Conservation (phyloP, 1,140 invertebrate genomes). For the Trinorchestia longiramus region DNA sequence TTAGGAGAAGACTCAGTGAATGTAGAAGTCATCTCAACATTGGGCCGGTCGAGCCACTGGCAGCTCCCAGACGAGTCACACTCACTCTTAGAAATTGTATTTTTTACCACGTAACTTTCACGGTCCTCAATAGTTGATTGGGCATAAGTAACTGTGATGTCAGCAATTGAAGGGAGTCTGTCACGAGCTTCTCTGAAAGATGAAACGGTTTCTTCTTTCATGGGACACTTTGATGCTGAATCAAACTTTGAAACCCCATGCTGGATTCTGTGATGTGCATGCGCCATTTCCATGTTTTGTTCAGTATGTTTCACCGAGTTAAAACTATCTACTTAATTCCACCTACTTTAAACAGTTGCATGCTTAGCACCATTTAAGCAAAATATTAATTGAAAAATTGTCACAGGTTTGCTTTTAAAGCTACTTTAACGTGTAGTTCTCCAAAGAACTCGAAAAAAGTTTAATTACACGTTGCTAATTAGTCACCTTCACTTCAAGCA, state of each 20-base stretch:
- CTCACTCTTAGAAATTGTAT: background rate
- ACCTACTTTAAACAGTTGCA: background rate
- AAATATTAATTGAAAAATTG: background rate
- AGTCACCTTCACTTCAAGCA: background rate
- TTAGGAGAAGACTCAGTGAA: background rate
- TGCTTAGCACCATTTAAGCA: background rate
- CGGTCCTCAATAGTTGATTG: background rate
- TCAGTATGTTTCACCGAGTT: background rate
- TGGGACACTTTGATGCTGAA: background rate
- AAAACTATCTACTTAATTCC: background rate
- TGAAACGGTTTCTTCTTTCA: background rate
- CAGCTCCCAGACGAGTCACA: background rate
- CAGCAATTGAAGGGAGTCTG: conserved; percentile 13
- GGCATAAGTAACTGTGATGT: conserved; percentile 16
- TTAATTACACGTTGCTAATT: background rate
- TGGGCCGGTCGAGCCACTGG: background rate
- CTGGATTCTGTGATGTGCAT: background rate
- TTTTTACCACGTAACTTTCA: background rate
- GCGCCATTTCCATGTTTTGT: background rate
- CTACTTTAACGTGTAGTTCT: background rate
- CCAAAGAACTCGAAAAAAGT: background rate
- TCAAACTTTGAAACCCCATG: background rate
- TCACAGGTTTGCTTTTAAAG: background rate
- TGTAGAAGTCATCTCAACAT: background rate
- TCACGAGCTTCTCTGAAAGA: background rate